phyloP scores from a whole-genome alignment of 1,140 invertebrate species.

The Ericerus pela region DNA sequence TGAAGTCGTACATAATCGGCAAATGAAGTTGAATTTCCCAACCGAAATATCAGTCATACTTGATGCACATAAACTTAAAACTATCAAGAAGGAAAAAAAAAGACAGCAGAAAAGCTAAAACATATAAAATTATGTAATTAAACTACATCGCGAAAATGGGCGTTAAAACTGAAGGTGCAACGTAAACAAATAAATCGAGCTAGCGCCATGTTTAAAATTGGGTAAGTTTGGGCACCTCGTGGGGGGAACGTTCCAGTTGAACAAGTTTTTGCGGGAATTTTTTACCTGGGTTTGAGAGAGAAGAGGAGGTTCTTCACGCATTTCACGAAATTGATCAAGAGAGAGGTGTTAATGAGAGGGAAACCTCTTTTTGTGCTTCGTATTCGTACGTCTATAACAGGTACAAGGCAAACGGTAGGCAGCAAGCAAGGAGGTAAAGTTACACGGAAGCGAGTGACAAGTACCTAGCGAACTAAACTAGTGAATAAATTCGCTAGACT shows the following conservation, averaged over 20 bases:
- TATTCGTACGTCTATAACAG: no score
- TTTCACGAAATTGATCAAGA: no score
- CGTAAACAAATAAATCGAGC: constrained; percentile 11
- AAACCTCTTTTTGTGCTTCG: no score
- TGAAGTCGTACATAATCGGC: constrained; percentile 1
- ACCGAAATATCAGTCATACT: constrained; percentile 3
- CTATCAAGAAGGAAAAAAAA: no score
- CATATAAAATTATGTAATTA: constrained; percentile 1
- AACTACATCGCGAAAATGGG: constrained; percentile 5
- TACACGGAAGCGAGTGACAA: no score
- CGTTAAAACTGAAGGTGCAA: not conserved
- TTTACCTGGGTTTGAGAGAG: not conserved
- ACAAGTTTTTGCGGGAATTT: constrained; percentile 10
- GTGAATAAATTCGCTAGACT: no score
- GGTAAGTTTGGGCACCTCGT: constrained; percentile 5
- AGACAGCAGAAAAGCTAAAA: constrained; percentile 5
- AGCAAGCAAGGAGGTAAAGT: no score
- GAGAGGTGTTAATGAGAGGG: no score
- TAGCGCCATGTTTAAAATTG: constrained; percentile 11
- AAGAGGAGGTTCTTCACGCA: no score
- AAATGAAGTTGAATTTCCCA: constrained; percentile 6
- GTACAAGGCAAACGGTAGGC: no score
- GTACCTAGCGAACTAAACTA: no score
- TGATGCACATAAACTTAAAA: not conserved
- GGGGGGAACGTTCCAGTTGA: constrained; percentile 11